A percentile compares a stretch with the other conserved stretches of the same genome.
Conservation (phyloP, 2,888 invertebrate species). For the Caenorhabditis sp. region DNA sequence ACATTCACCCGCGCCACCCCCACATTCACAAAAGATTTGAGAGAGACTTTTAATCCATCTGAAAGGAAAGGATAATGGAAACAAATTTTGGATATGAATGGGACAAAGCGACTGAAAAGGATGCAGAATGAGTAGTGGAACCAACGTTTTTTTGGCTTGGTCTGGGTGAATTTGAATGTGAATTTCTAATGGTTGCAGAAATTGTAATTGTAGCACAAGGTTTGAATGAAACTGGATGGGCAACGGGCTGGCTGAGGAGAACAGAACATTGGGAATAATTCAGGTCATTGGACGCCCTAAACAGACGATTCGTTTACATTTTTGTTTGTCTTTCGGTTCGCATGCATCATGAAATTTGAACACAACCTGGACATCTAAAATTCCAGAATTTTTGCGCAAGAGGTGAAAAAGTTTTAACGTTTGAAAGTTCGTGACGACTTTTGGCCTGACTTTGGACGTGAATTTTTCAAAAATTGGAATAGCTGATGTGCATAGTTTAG, state of each 20-base stretch:
- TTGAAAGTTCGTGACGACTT: too few species aligned
- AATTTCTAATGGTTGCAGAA: conserved; percentile 34
- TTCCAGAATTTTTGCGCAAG: too few species aligned
- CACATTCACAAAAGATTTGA: not conserved
- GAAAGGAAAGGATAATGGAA: conserved; percentile 6
- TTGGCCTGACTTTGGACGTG: too few species aligned
- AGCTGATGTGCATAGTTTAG: too few species aligned
- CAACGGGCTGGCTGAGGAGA: not conserved
- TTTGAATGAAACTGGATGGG: too few species aligned
- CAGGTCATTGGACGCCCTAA: too few species aligned
- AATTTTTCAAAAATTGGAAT: too few species aligned
- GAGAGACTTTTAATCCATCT: conserved; percentile 6
- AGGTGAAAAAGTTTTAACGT: too few species aligned
- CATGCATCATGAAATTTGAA: too few species aligned
- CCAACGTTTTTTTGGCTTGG: not conserved
- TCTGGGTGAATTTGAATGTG: not conserved
- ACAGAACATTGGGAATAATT: conserved; percentile 26
- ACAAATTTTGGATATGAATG: conserved; percentile 7
- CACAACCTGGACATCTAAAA: too few species aligned
- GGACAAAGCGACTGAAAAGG: conserved; percentile 10
- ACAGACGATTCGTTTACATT: conserved; percentile 29
- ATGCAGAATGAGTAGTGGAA: conserved; percentile 21
- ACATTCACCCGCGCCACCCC: too few species aligned
- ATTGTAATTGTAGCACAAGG: too few species aligned
- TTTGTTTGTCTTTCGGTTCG: conserved; percentile 11